Evolutionary conservation across 2,888 invertebrate species (phyloP), one percentile per base, ranked within the genome.

Genomic region (Cosmorhoe ocellata): DNA sequence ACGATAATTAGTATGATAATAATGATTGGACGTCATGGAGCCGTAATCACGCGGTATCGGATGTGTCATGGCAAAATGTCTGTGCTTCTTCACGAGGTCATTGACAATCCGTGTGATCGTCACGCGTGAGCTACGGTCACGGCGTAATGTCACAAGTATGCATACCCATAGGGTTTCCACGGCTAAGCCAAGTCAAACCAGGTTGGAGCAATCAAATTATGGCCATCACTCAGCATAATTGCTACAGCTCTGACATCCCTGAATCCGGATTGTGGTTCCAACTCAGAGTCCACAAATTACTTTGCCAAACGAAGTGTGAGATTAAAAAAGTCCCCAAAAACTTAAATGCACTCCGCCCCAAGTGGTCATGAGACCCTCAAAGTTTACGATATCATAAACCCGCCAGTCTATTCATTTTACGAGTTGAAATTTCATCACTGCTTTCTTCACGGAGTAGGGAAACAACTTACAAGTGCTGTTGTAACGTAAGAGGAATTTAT

Each of bases 381-480:
- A 55, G 60, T 81, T 84, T 84, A 84, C 72, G 79, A 76, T 63
- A 70, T 61, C 64, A 71, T 83, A 84, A 84, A 82, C 60, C 66
- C 64, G 59, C 61, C 57, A 74, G 71, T 78, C 74, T 74, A 79
- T 79, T 81, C 73, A 73, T 76, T 85, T 85, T 83, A 84, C 67
- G 79, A 73, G 73, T 74, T 67, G 76, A 78, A 79, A 79, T 59
- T 83, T 83, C 80, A 81, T 82, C 79, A 79, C 74, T 69, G 74
- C 71, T 74, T 67, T 26, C 37, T 43, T 14, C 30, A 8, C 9
- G 38, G 38, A 38, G 18, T 27, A 24, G 4, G 13, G 28, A 40
- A 42, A 34, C 13, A 33, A 37, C 10, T 11, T 30, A 18, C 18
- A 24, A 24, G 24, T 24, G 24, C 1, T 24, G 24, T 7, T 1